Percentiles rank a stretch among this genome's conserved stretches.
Conservation (phyloP, 2,888 invertebrate species). For the Acanthacorydalis orientalis region DNA sequence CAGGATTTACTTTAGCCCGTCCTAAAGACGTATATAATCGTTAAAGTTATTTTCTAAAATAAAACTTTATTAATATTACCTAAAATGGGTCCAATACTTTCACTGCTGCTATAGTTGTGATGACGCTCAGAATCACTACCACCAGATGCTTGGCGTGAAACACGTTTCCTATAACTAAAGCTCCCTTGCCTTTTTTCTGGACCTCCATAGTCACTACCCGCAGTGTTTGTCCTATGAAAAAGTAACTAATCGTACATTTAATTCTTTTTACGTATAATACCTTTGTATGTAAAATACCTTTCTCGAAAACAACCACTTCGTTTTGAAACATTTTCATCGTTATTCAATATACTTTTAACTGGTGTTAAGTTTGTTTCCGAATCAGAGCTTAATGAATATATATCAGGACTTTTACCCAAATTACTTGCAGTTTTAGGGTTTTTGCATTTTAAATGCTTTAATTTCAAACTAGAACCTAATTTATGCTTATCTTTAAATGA, state of each 20-base stretch:
- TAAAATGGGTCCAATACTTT: constrained; percentile 49
- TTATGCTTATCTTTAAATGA: constrained; percentile 10
- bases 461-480: constrained; percentile 10
- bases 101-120: constrained; percentile 58
- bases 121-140: constrained; percentile 38
- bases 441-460: constrained; percentile 10
- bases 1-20: constrained; percentile 18
- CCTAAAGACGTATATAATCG: constrained; percentile 8
- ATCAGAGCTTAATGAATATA: constrained; percentile 51
- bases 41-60: background rate
- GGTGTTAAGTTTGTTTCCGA: constrained; percentile 55
- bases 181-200: constrained; percentile 26
- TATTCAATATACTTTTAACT: constrained; percentile 28
- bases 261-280: constrained; percentile 2
- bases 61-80: background rate
- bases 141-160: constrained; percentile 30
- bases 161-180: constrained; percentile 22
- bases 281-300: constrained; percentile 28
- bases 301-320: constrained; percentile 35
- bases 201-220: constrained; percentile 30
- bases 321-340: constrained; percentile 16
- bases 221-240: constrained; percentile 30
- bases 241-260: constrained; percentile 1
- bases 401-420: constrained; percentile 20
- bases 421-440: constrained; percentile 9